Conservation (phyloP, 2,797 vertebrate species). For the Ibycter americanus region DNA sequence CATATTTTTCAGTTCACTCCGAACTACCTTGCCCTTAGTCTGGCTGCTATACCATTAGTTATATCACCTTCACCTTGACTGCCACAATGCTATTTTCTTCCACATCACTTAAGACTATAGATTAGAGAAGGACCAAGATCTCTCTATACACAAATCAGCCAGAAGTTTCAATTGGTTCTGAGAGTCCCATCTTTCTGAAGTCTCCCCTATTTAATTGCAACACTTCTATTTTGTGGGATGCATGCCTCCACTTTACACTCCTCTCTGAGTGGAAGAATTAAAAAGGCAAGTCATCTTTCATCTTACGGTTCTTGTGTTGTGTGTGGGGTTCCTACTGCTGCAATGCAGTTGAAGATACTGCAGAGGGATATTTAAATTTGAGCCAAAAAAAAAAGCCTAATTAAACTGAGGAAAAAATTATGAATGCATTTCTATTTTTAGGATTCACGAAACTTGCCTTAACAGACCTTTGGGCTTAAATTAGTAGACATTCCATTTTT, state of each 20-base stretch:
- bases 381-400: background rate
- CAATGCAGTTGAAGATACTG: constrained; percentile 62
- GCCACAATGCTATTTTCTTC: background rate
- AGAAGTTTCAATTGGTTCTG: background rate
- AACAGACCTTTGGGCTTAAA: constrained; percentile 41
- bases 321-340: background rate
- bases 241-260: background rate
- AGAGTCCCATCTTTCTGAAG: background rate
- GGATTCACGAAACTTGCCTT: background rate
- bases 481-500: constrained; percentile 32
- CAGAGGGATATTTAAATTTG: constrained; percentile 55
- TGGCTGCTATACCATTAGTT: background rate
- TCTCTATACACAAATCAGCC: background rate
- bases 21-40: background rate
- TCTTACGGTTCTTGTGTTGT: background rate
- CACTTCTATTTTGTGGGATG: background rate
- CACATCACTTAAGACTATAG: background rate
- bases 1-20: constrained; percentile 15
- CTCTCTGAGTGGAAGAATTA: background rate
- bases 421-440: constrained; percentile 62
- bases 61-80: background rate
- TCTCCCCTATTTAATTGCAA: background rate
- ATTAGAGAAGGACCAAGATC: background rate
- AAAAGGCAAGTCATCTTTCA: background rate
- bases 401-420: constrained; percentile 54